Conservation (phyloP, 2,113 vertebrate species). For the Trogon surrucura region DNA sequence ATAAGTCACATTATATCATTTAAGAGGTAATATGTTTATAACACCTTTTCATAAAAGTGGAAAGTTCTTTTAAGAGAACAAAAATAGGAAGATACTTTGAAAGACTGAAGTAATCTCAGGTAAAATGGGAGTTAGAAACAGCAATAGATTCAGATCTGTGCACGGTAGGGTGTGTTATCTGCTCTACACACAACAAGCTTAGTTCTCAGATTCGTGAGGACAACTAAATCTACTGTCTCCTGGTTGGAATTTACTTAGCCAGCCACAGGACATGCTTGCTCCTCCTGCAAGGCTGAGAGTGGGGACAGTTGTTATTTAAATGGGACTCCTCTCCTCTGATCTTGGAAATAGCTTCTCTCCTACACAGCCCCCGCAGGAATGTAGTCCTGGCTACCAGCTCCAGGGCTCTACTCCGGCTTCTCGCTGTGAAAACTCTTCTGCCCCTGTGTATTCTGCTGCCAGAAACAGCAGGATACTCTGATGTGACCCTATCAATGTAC, state of each 20-base stretch:
- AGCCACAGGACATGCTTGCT: background rate
- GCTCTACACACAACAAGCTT: background rate
- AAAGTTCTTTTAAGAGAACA: background rate
- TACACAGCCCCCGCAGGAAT: accelerated
- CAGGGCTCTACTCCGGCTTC: background rate
- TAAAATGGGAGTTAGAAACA: background rate
- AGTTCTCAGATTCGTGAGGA: background rate
- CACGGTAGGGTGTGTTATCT: background rate
- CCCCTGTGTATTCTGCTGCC: background rate
- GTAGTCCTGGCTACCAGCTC: accelerated
- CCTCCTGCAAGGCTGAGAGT: background rate
- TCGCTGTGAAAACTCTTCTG: background rate
- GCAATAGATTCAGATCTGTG: background rate
- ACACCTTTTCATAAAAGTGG: background rate
- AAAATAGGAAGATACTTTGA: background rate
- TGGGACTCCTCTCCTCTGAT: background rate
- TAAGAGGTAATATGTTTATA: background rate
- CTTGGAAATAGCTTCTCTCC: background rate
- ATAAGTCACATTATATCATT: background rate
- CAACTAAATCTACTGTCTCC: background rate
- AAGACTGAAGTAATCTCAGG: background rate
- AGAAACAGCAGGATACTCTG: background rate
- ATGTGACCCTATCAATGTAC: background rate
- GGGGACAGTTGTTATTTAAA: background rate
- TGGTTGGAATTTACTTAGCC: background rate